A percentile compares a stretch with the other conserved stretches of the same genome.
Conservation (phyloP, 2,113 vertebrate species). For the Phocoena phocoena region DNA sequence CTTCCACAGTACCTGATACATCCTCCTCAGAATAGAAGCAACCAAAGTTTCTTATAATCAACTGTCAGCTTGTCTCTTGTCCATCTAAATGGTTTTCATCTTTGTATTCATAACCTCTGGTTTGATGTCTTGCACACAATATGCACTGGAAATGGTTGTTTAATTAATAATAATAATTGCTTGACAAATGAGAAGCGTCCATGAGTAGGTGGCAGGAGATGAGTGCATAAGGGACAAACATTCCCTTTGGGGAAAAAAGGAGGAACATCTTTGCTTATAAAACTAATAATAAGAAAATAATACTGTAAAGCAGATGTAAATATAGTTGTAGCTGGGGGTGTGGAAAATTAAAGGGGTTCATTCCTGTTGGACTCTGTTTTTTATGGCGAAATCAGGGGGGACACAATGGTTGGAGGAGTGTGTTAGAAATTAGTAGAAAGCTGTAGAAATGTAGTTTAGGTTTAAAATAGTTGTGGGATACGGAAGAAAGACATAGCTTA, state of each 20-base stretch:
- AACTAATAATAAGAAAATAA: neutral
- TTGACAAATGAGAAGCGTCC: neutral
- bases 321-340: neutral
- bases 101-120: neutral
- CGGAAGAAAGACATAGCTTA: neutral
- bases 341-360: neutral
- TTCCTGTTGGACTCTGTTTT: neutral
- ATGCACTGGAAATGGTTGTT: neutral
- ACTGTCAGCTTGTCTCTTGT: neutral
- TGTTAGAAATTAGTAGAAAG: neutral
- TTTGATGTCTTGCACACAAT: neutral
- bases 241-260: neutral
- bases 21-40: neutral
- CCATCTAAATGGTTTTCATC: neutral
- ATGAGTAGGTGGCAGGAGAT: neutral
- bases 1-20: neutral
- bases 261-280: neutral
- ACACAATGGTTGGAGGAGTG: neutral
- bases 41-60: neutral
- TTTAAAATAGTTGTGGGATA: neutral
- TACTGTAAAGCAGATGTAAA: neutral
- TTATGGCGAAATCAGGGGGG: neutral
- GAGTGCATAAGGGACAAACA: neutral
- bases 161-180: neutral
- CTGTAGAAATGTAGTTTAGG: neutral